phyloP scores from a whole-genome alignment of 1,140 invertebrate genomes.

The Fopius arisanus region DNA sequence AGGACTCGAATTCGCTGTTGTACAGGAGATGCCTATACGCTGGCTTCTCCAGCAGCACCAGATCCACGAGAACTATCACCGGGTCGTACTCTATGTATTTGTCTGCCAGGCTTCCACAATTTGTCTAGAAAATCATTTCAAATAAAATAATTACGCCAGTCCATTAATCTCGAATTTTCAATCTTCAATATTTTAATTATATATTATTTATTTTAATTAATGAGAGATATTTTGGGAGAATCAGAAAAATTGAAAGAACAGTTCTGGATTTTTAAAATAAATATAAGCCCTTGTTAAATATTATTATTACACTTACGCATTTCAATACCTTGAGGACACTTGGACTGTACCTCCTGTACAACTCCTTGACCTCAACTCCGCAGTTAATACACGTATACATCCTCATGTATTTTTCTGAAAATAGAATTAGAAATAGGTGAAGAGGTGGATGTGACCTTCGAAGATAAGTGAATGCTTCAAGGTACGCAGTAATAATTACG shows the following conservation, averaged over 20 bases:
- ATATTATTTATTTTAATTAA: no score
- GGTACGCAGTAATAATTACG: background rate
- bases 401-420: background rate
- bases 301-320: conserved; percentile 70
- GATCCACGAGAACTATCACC: conserved; percentile 83
- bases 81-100: conserved; percentile 91
- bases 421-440: background rate
- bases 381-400: conserved; percentile 75
- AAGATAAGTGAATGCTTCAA: conserved; percentile 19
- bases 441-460: background rate
- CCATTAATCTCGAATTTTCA: no score
- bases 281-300: no score
- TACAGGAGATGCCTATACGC: conserved; percentile 85
- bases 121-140: conserved; percentile 71
- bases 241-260: no score
- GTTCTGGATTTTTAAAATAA: no score
- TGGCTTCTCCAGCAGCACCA: conserved; percentile 78
- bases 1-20: conserved; percentile 74
- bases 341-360: conserved; percentile 74
- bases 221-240: no score
- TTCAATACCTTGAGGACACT: conserved; percentile 75
- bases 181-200: no score
- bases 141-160: no score
- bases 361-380: conserved; percentile 67
- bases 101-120: conserved; percentile 78